Evolutionary conservation across 2,113 vertebrate species (phyloP), one percentile per base, ranked within the genome.

Genomic region (Taurulus bubalis): DNA sequence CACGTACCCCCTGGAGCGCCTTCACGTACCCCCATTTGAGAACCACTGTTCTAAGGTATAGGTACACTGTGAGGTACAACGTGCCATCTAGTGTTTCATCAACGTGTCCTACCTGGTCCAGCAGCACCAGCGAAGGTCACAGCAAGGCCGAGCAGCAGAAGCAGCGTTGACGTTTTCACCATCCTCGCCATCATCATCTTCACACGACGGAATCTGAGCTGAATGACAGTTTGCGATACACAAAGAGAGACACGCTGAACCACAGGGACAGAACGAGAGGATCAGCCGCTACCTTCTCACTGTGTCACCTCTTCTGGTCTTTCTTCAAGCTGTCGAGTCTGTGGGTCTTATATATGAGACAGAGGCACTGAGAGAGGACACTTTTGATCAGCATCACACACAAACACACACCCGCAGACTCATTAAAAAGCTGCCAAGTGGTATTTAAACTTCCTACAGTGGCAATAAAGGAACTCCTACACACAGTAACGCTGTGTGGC

Each of bases 401-500:
- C 77, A 62, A 32, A 69, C 80, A 85, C 73, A 67, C 80, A 84
- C 86, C 78, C 87, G 80, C 80, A 73, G 65, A 42, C 82, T 36
- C 63, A 89, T 89, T 85, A 90, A 84, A 87, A 56, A 80, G 34
- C 71, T 12, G 18, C 79, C 55, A 53, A 34, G 76, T 77, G 1
- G 16, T 32, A 74, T 75, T 75, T 68, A 82, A 81, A 58, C 79
- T 5, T 85, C 76, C 86, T 78, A 85, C 89, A 58, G 82, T 47
- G 67, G 28, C 78, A 69, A 40, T 84, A 86, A 90, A 87, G 38
- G 6, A 53, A 80, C 85, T 84, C 87, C 90, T 1, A 84, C 88
- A 74, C 86, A 85, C 20, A 66, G 58, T 10, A 36, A 67, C 24
- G 11, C 5, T 8, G 11, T 26, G 56, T 40, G 9, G 22, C 32